Evolutionary conservation across 2,797 vertebrate species (phyloP).

Genomic region (Podarcis siculus): DNA sequence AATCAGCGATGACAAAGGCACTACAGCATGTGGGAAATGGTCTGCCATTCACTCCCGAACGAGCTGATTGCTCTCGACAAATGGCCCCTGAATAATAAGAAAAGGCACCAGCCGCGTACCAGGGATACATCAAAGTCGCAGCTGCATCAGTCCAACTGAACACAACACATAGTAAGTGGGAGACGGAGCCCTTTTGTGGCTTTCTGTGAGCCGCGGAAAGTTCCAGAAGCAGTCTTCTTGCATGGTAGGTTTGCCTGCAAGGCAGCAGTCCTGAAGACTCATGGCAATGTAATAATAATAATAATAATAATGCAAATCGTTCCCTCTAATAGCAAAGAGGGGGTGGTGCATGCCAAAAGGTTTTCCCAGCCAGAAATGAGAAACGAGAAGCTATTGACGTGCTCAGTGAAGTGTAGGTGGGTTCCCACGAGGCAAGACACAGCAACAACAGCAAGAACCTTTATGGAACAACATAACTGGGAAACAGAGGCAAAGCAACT

Average conservation of each 20-base stretch:
- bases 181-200: no score
- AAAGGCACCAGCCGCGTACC: neutral
- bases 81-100: neutral
- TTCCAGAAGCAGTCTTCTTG: neutral
- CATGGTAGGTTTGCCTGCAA: neutral
- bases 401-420: neutral
- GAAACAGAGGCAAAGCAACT: no score
- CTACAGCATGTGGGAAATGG: neutral
- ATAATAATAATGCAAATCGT: neutral
- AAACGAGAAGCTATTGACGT: neutral
- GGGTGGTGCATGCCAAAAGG: neutral
- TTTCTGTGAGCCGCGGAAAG: neutral
- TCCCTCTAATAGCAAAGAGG: neutral
- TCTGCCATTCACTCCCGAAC: neutral
- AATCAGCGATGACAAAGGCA: neutral
- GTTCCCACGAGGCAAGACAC: no score
- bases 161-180: neutral
- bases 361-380: neutral
- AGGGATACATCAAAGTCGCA: neutral
- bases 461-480: no score
- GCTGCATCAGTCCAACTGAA: neutral
- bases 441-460: no score
- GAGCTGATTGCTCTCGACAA: neutral
- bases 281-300: neutral
- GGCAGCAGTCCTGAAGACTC: neutral